Evolutionary conservation across 2,888 invertebrate species (phyloP), one percentile per base, ranked within the genome.

Genomic region (Neoaliturus tenellus): DNA sequence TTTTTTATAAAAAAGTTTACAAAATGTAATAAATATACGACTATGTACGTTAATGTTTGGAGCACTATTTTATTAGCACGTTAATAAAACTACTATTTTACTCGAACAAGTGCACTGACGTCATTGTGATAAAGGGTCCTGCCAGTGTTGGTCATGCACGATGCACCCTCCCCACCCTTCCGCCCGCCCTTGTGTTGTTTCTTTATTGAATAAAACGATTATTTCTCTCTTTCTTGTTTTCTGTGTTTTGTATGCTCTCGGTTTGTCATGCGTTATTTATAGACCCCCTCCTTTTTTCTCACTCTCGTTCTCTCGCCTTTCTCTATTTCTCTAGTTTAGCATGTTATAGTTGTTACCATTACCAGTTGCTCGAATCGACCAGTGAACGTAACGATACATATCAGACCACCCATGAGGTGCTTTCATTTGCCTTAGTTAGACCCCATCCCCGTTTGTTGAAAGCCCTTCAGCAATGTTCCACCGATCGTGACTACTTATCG

Each of bases 101-200:
- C 80, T 84, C 82, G 81, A 85, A 83, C 82, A 85, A 85, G 87
- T 86, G 87, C 87, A 87, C 87, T 87, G 85, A 81, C 85, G 86
- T 86, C 48, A 85, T 83, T 87, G 87, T 87, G 87, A 87, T 87
- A 87, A 51, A 82, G 83, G 83, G 85, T 87, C 87, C 87, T 87
- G 87, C 87, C 87, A 86, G 81, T 78, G 78, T 51, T 35, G 33
- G 55, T n/a, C 20, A 55, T 55, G 51, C 51, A 44, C 35, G 78
- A 20, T 78, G 55, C 78, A 48, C 78, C 33, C 10, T 6, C 78
- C 33, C 10, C 4, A 33, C 23, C 35, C 23, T 55, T 78, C 31
- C 55, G 35, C 55, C 31, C 55, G 35, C 55, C 55, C 14, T 14
- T 48, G 31, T 78, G 28, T 48, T 78, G 78, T 78, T 78, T 78